phyloP scores from a whole-genome alignment of 2,888 invertebrate genomes.

The Ophioninae sp. region DNA sequence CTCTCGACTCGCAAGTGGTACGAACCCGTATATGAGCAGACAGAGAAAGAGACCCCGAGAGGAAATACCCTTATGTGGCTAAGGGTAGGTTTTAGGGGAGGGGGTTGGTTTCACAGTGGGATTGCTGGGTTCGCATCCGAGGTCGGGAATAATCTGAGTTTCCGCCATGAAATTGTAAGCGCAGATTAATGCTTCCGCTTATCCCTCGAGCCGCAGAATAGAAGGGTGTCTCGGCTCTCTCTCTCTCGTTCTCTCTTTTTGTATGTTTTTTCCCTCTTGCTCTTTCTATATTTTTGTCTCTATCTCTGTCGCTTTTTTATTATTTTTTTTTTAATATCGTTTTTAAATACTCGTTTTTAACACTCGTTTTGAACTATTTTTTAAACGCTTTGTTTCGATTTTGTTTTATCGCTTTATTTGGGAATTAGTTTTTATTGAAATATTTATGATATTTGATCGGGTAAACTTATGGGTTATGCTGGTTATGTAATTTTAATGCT shows the following conservation, averaged over 20 bases:
- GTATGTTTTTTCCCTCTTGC: conserved; percentile 10
- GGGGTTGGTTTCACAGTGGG: background rate
- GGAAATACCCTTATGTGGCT: background rate
- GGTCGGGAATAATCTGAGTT: conserved; percentile 62
- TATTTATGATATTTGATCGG: too few species aligned
- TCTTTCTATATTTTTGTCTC: conserved; percentile 21
- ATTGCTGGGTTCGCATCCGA: conserved; percentile 37
- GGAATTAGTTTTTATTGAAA: too few species aligned
- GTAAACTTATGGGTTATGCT: too few species aligned
- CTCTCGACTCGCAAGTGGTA: conserved; percentile 16
- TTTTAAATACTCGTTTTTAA: too few species aligned
- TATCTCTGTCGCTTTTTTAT: conserved; percentile 1
- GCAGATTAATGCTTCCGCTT: conserved; percentile 62
- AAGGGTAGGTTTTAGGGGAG: background rate
- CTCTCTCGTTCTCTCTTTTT: conserved; percentile 12
- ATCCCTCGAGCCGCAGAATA: conserved; percentile 52
- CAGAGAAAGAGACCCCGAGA: background rate
- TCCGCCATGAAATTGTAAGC: conserved; percentile 64
- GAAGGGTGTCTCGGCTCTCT: conserved; percentile 27
- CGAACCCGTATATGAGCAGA: conserved; percentile 11
- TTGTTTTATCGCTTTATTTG: too few species aligned
- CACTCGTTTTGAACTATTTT: too few species aligned
- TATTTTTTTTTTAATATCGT: conserved; percentile 5
- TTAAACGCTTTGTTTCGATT: too few species aligned
- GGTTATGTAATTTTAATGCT: too few species aligned